These are phyloP conservation scores for Julus scanicus DNA, from an alignment of 2,888 invertebrate species.

Conservation along the genomic window DNA sequence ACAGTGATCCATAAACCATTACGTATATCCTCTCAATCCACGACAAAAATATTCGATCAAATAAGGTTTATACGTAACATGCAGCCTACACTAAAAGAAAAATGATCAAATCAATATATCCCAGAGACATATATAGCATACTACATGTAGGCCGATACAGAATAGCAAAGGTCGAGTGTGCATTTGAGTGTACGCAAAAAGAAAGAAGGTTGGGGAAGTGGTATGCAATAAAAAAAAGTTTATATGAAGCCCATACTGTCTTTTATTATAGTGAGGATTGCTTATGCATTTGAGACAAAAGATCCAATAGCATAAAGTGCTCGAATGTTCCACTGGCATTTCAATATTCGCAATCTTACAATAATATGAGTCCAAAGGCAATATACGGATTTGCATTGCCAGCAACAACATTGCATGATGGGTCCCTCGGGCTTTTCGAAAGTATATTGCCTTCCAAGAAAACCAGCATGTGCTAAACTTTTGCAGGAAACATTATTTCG, in stretches of 20 bases:
- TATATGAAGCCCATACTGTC: background rate
- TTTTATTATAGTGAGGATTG: constrained; percentile 20
- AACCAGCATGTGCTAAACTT: background rate
- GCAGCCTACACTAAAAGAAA: background rate
- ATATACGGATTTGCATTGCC: constrained; percentile 12
- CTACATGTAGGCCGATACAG: background rate
- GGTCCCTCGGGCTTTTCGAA: constrained; percentile 12
- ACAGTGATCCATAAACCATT: background rate
- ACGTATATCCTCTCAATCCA: background rate
- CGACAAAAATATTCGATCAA: background rate
- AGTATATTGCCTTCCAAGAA: background rate
- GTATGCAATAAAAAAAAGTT: constrained; percentile 11
- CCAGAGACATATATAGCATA: background rate
- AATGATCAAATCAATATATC: background rate
- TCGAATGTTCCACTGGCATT: constrained; percentile 26
- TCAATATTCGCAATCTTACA: constrained; percentile 39
- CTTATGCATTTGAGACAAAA: constrained; percentile 7
- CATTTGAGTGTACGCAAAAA: background rate
- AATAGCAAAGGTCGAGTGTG: background rate
- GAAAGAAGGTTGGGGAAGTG: constrained; percentile 3
- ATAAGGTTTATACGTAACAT: background rate
- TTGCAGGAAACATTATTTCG: constrained; percentile 6
- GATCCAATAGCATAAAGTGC: constrained; percentile 38
- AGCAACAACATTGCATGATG: constrained; percentile 5
- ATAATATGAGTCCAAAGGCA: constrained; percentile 21